Evolutionary conservation across 2,797 vertebrate species (phyloP).

Genomic region (Argentina silus): DNA sequence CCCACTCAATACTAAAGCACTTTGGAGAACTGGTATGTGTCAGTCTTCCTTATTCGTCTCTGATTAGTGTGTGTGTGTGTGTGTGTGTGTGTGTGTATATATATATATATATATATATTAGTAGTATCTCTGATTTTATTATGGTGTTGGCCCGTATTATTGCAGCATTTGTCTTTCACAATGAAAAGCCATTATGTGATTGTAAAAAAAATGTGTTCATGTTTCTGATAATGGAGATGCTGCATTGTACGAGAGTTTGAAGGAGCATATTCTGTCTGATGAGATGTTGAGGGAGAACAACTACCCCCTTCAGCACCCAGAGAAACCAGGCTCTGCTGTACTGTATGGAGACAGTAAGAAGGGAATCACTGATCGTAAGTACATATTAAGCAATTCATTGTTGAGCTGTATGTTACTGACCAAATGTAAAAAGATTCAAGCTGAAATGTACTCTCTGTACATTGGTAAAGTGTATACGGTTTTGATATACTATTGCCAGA

Average conservation of each 20-base stretch:
- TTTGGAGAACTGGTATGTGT: constrained; percentile 66
- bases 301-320: constrained; percentile 76
- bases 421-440: neutral
- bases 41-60: constrained; percentile 9
- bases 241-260: constrained; percentile 75
- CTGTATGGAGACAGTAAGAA: constrained; percentile 72
- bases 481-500: too few relatives aligned
- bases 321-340: constrained; percentile 72
- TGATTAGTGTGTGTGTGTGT: too few relatives aligned
- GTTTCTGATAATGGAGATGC: constrained; percentile 54
- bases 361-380: constrained; percentile 71
- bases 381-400: neutral
- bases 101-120: too few relatives aligned
- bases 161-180: too few relatives aligned
- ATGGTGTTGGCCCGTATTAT: neutral
- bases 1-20: constrained; percentile 58
- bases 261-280: constrained; percentile 78
- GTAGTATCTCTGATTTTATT: constrained; percentile 11
- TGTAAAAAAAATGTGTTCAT: neutral
- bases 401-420: neutral
- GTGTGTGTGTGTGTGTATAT: too few relatives aligned
- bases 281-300: constrained; percentile 77
- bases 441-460: too few relatives aligned
- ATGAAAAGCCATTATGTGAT: neutral
- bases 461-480: too few relatives aligned